phyloP scores from a whole-genome alignment of 92 coral and sea anemone species.

The Siderastrea radians region DNA sequence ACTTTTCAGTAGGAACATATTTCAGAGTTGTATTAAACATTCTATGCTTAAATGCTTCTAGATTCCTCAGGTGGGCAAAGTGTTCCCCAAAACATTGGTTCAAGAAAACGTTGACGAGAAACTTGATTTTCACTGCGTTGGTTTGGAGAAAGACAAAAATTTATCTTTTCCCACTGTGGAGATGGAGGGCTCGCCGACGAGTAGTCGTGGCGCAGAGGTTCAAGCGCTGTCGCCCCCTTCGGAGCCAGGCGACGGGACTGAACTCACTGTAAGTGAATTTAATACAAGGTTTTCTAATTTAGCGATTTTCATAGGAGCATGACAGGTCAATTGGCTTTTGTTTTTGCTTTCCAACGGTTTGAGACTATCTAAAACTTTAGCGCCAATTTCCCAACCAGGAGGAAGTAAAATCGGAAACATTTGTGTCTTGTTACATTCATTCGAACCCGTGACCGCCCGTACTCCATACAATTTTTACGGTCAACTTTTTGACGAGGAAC shows the following conservation, averaged over 20 bases:
- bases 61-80: constrained; percentile 82
- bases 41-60: not conserved
- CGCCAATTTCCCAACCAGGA: too few species aligned
- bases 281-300: not conserved
- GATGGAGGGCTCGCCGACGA: not conserved
- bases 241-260: constrained; percentile 24
- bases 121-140: constrained; percentile 71
- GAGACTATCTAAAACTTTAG: too few species aligned
- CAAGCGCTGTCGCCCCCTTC: not conserved
- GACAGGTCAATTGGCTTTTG: too few species aligned
- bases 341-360: not conserved
- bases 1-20: not conserved
- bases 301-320: not conserved
- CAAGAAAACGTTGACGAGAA: constrained; percentile 62
- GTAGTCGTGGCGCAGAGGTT: constrained; percentile 2
- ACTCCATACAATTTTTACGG: too few species aligned
- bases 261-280: constrained; percentile 10
- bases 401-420: too few species aligned
- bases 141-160: constrained; percentile 67
- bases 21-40: not conserved
- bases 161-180: constrained; percentile 35
- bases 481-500: too few species aligned
- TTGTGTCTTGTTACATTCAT: too few species aligned
- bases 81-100: constrained; percentile 69
- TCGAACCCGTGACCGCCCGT: too few species aligned